Evolutionary conservation across 2,113 vertebrate genomes (phyloP).

Genomic region (Syrrhaptes paradoxus): DNA sequence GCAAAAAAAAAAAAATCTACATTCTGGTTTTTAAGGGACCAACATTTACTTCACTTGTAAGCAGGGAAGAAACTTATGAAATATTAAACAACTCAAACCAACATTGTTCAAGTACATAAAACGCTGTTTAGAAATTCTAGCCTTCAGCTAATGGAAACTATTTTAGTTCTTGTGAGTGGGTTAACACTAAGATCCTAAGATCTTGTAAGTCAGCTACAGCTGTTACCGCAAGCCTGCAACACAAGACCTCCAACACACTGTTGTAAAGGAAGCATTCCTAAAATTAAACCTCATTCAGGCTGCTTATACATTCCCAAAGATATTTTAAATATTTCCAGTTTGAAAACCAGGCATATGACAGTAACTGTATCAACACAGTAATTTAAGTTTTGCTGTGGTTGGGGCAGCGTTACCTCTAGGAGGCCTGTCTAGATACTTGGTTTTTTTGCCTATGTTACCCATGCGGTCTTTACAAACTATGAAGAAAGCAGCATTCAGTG

Average conservation of each 20-base stretch:
- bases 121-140: neutral
- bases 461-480: neutral
- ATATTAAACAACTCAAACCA: neutral
- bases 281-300: neutral
- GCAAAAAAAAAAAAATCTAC: neutral
- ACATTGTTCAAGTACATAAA: neutral
- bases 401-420: neutral
- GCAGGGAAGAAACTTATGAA: neutral
- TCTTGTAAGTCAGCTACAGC: neutral
- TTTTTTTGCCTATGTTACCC: neutral
- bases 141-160: neutral
- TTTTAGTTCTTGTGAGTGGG: neutral
- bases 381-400: neutral
- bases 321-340: neutral
- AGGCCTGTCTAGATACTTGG: neutral
- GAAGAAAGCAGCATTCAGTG: neutral
- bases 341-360: neutral
- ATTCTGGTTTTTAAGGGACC: neutral
- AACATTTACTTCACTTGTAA: neutral
- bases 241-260: neutral
- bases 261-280: neutral
- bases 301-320: neutral
- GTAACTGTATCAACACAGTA: neutral
- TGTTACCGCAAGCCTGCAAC: neutral
- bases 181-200: neutral